A percentile compares a stretch with the other conserved stretches of the same genome.
Evolutionary conservation across 2,888 invertebrate genomes (phyloP).

Genomic region (Cepaea hortensis): DNA sequence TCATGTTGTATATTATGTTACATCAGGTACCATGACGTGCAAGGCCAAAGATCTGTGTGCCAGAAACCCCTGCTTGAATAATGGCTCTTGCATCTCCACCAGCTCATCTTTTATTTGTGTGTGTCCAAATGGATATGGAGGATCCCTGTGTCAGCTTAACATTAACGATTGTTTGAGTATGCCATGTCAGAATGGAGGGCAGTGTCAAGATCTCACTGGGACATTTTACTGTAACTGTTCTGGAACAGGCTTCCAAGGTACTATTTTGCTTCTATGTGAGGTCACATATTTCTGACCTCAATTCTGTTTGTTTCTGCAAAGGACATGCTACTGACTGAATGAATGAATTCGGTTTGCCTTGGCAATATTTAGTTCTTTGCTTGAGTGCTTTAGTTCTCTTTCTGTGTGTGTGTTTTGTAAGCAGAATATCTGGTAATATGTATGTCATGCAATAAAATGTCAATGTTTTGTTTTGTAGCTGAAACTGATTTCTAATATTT

Average conservation of each 20-base stretch:
- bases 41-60: constrained; percentile 53
- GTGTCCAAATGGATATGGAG: constrained; percentile 60
- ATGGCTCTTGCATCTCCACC: constrained; percentile 49
- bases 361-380: too few species aligned
- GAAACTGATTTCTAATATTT: too few species aligned
- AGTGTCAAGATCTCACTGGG: constrained; percentile 79
- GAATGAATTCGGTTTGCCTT: background rate
- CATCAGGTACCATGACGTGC: constrained; percentile 21
- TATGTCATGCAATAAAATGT: too few species aligned
- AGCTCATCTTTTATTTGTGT: constrained; percentile 55
- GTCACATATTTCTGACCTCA: background rate
- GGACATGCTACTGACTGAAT: too few species aligned
- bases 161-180: constrained; percentile 87
- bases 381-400: too few species aligned
- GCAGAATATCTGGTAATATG: too few species aligned
- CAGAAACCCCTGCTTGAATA: constrained; percentile 56
- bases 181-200: constrained; percentile 88
- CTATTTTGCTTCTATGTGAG: constrained; percentile 77
- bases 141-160: constrained; percentile 63
- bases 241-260: constrained; percentile 60
- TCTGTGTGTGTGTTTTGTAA: too few species aligned
- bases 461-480: too few species aligned
- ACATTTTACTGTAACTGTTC: constrained; percentile 60
- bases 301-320: background rate
- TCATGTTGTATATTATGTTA: background rate